phyloP scores from a whole-genome alignment of 2,888 invertebrate genomes.

The Conistra vaccinii region DNA sequence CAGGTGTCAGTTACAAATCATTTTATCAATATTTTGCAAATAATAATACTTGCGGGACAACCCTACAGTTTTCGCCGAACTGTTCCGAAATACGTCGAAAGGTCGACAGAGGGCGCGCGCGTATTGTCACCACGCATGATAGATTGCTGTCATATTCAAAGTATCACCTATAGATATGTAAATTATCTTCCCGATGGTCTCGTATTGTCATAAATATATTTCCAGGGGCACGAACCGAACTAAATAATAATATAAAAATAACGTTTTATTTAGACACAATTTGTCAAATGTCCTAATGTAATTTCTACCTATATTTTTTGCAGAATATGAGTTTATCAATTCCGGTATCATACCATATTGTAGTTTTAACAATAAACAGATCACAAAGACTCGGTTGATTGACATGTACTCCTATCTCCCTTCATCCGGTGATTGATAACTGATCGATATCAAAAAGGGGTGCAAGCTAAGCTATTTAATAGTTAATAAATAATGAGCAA shows the following conservation, averaged over 20 bases:
- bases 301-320: conserved; percentile 36
- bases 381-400: conserved; percentile 49
- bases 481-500: conserved; percentile 7
- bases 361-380: conserved; percentile 44
- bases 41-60: conserved; percentile 54
- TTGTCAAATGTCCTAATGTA: conserved; percentile 54
- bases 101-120: conserved; percentile 79
- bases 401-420: conserved; percentile 35
- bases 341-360: conserved; percentile 37
- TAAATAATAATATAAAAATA: conserved; percentile 66
- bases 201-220: conserved; percentile 72
- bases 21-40: conserved; percentile 36
- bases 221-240: conserved; percentile 65
- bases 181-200: conserved; percentile 73
- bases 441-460: conserved; percentile 42
- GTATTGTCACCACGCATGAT: conserved; percentile 84
- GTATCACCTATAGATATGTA: conserved; percentile 84
- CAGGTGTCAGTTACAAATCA: conserved; percentile 18
- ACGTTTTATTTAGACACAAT: conserved; percentile 55
- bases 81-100: conserved; percentile 69
- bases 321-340: conserved; percentile 28
- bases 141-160: conserved; percentile 87
- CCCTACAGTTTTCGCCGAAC: conserved; percentile 54
- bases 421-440: conserved; percentile 42
- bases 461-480: conserved; percentile 23